Base-by-base conservation (phyloP, 2,888 invertebrate genomes). In the Parnassius apollo region DNA sequence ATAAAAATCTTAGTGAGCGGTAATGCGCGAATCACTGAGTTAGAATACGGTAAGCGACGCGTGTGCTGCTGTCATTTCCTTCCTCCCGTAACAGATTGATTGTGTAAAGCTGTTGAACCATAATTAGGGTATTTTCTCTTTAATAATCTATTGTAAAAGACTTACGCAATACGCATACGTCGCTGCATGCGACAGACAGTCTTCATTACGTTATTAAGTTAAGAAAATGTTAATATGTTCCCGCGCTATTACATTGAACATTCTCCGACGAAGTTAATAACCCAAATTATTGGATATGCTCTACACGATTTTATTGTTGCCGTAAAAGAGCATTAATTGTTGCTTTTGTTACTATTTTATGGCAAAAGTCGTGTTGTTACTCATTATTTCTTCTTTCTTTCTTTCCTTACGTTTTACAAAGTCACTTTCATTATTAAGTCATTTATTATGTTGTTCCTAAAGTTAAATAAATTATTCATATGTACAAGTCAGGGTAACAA, bases 101-200 rank as follows among this genome's bases (percentile, higher is more conserved):
- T 45, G 42, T 62, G 68, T 63, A 66, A 71, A 68, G 72, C 68
- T 69, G 70, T 72, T 70, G 72, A 71, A 71, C 71, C 66, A 64
- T 65, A 68, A 73, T 74, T 69, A 73, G 66, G 65, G 46, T 61
- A 71, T 73, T 73, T 73, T 72, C 74, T 75, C 73, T 67, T 60
- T 59, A 12, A 13, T 49, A 13, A 9, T 13, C 45, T 42, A 50
- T 54, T 57, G 57, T 42, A 46, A 56, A 48, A 42, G 22, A 22
- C 18, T 57, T 61, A 42, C 42, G 46, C 42, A 61, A 57, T 46
- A 56, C 25, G 45, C 51, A 18, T 50, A n/a, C 13, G 12, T 13
- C 48, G 62, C 55, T 35, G 45, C 11, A 46, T 25, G 44, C 13
- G 45, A 55, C 18, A 18, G 59, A 63, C 54, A 55, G 13, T 55